These are phyloP conservation scores for Vanacampus margaritifer DNA, from an alignment of 2,113 vertebrate species.

Conservation along the genomic window DNA sequence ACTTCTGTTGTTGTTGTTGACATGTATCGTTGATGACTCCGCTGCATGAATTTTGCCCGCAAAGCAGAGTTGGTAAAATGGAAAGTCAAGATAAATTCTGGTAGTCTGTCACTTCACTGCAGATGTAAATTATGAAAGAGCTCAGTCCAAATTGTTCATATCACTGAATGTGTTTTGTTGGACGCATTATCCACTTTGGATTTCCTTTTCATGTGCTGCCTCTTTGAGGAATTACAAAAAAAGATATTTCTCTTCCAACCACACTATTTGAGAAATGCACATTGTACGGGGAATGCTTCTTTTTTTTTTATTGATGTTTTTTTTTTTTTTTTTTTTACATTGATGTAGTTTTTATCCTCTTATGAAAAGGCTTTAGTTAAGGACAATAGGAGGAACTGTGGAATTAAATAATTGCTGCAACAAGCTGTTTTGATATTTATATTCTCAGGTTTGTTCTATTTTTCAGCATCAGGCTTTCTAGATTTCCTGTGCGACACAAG, in stretches of 20 bases:
- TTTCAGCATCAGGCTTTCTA: slow-evolving; percentile 61
- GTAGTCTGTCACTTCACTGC: slow-evolving; percentile 36
- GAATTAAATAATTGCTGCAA: slow-evolving; percentile 64
- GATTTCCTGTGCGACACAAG: slow-evolving; percentile 64
- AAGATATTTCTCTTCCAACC: slow-evolving; percentile 37
- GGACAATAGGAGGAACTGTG: slow-evolving; percentile 49
- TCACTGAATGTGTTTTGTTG: slow-evolving; percentile 52
- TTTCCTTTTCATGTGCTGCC: slow-evolving; percentile 33
- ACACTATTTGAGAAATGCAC: slow-evolving; percentile 72
- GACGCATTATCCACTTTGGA: slow-evolving; percentile 25
- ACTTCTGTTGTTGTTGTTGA: slow-evolving; percentile 13
- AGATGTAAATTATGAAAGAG: slow-evolving; percentile 30
- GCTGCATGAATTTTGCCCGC: background rate
- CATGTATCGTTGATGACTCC: slow-evolving; percentile 10
- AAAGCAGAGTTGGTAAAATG: slow-evolving; percentile 7
- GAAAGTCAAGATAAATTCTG: slow-evolving; percentile 13
- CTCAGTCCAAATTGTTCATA: slow-evolving; percentile 60
- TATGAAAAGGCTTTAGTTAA: slow-evolving; percentile 61
- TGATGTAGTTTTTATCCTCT: slow-evolving; percentile 49
- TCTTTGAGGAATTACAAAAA: slow-evolving; percentile 12
- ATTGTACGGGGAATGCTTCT: slow-evolving; percentile 62
- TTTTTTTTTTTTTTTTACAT: slow-evolving; percentile 49
- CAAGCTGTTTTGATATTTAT: slow-evolving; percentile 72
- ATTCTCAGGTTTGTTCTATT: slow-evolving; percentile 74
- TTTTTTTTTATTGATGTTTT: slow-evolving; percentile 62